Evolutionary conservation across 1,140 invertebrate genomes (phyloP), one percentile per base, ranked within the genome.

Genomic region (Stegodyphus mimosarum): DNA sequence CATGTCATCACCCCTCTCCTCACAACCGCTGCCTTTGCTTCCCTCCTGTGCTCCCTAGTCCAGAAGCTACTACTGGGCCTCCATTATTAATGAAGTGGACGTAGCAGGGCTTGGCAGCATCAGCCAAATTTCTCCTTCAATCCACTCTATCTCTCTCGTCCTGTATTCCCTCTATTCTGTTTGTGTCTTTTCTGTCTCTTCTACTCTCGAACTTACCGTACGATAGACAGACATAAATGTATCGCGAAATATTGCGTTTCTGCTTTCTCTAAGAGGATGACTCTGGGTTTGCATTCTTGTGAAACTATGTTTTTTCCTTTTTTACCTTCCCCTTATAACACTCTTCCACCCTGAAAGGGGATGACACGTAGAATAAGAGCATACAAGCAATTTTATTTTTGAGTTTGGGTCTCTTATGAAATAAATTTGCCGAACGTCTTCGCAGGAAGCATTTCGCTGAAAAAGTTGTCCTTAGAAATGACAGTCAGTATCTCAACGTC

Each of bases 1-100:
- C 76, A 67, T 78, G 76, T 78, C 76, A 78, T 78, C 76, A 53
- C 15, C 74, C 74, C 53, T 17, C 73, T 50, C 10, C 53, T 78
- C 76, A 78, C 67, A 60, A 53, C 15, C 74, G 53, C 53, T 17
- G 52, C 51, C 10, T 63, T 49, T 49, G 33, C 69, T 50, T n/a
- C 50, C 69, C 17, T n/a, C n/a, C 15, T 17, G n/a, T 48, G 13
- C 52, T 11, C 72, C 17, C 52, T 13, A 18, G 75, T 50, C 69
- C 66, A 80, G 77, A 80, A 70, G 66, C 77, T 60, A 71, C 51
- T 71, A 55, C 66, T 50, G 33, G 33, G 67, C 51, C 64, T 80
- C 77, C 53, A 80, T 80, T 80, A 80, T 80, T 80, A 80, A 80
- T 80, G 77, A 80, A 80, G 77, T 80, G 77, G 77, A 80, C 77